Evolutionary conservation across 2,888 invertebrate species (phyloP).

Genomic region (Eupithecia pulchellata): DNA sequence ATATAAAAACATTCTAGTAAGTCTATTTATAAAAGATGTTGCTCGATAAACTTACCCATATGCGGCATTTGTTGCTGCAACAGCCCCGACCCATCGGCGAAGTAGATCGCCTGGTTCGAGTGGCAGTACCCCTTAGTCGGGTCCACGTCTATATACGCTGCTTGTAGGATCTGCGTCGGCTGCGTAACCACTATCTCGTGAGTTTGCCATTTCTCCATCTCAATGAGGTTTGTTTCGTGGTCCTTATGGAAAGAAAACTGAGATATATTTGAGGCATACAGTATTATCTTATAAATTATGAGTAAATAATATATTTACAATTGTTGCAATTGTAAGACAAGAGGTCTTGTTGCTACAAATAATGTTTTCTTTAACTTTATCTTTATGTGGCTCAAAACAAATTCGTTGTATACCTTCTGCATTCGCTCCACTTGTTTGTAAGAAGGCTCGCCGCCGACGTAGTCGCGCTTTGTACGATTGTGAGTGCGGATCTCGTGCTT

Average conservation of each 20-base stretch:
- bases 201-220: slow-evolving; percentile 54
- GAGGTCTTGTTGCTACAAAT: no score
- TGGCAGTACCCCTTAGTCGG: slow-evolving; percentile 63
- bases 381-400: neutral
- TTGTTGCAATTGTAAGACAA: no score
- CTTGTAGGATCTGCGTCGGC: slow-evolving; percentile 55
- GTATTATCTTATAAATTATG: no score
- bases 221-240: slow-evolving; percentile 46
- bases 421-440: slow-evolving; percentile 77
- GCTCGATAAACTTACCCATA: slow-evolving; percentile 56
- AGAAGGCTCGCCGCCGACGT: slow-evolving; percentile 77
- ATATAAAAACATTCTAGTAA: no score
- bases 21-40: neutral
- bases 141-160: slow-evolving; percentile 69
- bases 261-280: no score
- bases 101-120: slow-evolving; percentile 65
- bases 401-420: slow-evolving; percentile 56
- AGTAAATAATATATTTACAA: neutral
- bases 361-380: no score
- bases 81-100: slow-evolving; percentile 68
- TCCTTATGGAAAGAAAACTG: neutral
- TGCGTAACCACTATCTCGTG: slow-evolving; percentile 47
- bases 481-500: slow-evolving; percentile 79
- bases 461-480: slow-evolving; percentile 78
- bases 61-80: slow-evolving; percentile 61